phyloP scores from a whole-genome alignment of 2,797 vertebrate species.

The Potorous gilbertii region DNA sequence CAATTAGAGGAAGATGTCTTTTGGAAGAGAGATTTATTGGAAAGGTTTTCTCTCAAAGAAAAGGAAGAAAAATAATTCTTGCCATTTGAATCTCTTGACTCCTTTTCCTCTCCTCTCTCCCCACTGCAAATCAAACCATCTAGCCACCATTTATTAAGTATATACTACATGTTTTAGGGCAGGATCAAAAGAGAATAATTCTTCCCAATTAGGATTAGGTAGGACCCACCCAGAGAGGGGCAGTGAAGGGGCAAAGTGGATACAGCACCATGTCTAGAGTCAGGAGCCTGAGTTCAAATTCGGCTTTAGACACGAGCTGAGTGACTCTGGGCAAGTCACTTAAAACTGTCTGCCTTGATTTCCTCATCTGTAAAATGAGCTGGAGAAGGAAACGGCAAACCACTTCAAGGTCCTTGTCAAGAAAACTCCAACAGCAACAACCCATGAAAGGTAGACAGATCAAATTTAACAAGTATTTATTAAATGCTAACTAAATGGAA shows the following conservation, averaged over 20 bases:
- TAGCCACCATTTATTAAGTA: neutral
- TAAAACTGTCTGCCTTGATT: neutral
- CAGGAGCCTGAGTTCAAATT: neutral
- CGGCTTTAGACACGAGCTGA: neutral
- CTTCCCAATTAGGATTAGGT: rapidly evolving
- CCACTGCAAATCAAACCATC: neutral
- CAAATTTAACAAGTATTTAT: neutral
- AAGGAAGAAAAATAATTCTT: neutral
- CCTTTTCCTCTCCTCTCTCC: neutral
- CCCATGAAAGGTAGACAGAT: neutral
- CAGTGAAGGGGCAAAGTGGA: rapidly evolving
- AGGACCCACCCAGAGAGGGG: neutral
- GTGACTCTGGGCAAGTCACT: neutral
- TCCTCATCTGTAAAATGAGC: neutral
- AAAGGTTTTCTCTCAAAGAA: neutral
- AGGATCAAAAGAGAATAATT: neutral
- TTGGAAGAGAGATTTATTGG: neutral
- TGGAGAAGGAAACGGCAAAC: neutral
- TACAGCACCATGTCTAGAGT: neutral
- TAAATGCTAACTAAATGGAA: neutral
- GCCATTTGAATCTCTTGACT: neutral
- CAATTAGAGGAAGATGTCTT: neutral
- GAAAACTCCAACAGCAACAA: neutral
- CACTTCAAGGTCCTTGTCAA: neutral
- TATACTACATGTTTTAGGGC: neutral